These are phyloP conservation scores for Drosophila rufa DNA, from an alignment of 1,140 invertebrate species.

Conservation along the genomic window DNA sequence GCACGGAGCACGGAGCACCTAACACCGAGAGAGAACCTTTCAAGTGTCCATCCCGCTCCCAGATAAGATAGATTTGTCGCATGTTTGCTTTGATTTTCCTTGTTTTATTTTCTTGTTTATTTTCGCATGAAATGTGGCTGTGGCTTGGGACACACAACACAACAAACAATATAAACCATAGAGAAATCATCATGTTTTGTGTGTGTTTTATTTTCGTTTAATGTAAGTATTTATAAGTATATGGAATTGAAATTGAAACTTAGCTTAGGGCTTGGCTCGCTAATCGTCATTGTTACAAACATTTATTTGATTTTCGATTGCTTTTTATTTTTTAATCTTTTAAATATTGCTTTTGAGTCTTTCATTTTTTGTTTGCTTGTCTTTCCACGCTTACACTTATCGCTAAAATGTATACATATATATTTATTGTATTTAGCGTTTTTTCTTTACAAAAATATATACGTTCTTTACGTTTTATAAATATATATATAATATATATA, in stretches of 20 bases:
- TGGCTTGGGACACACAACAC: constrained; percentile 46
- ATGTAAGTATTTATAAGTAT: constrained; percentile 54
- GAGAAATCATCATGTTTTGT: constrained; percentile 49
- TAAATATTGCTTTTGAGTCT: constrained; percentile 83
- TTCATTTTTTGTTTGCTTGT: constrained; percentile 63
- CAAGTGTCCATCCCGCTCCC: constrained; percentile 9
- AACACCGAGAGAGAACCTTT: constrained; percentile 15
- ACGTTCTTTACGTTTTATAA: not conserved
- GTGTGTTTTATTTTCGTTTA: constrained; percentile 40
- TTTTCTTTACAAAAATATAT: constrained; percentile 53
- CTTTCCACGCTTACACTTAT: constrained; percentile 45
- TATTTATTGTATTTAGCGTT: constrained; percentile 25
- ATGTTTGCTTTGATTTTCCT: constrained; percentile 40
- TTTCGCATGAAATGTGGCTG: constrained; percentile 57
- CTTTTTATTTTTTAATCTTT: constrained; percentile 30
- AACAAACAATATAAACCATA: constrained; percentile 37
- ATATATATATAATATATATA: constrained; percentile 10
- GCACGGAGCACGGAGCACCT: too few relatives aligned
- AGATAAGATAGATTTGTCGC: constrained; percentile 38
- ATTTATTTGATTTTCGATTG: constrained; percentile 49
- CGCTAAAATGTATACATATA: constrained; percentile 30
- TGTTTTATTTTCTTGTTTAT: constrained; percentile 44
- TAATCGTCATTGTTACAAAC: constrained; percentile 47
- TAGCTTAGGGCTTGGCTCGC: constrained; percentile 44
- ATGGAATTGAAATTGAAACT: constrained; percentile 56